A percentile compares a stretch with the other conserved stretches of the same genome.
These are phyloP conservation scores for Drosophila dunni DNA, from an alignment of 1,140 invertebrate genomes.

Conservation along the genomic window DNA sequence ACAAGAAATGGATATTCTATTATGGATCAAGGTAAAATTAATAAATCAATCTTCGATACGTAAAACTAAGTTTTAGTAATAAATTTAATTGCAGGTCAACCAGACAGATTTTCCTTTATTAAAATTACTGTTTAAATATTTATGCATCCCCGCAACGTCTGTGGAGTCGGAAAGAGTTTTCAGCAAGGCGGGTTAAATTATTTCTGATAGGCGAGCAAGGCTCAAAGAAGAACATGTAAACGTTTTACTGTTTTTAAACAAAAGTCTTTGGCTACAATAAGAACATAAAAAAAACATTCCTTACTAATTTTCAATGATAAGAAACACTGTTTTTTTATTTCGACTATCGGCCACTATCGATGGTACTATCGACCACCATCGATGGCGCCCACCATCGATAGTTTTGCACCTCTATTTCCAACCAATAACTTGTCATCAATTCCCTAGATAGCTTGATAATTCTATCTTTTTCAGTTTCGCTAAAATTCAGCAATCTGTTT, in stretches of 20 bases:
- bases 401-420: background rate
- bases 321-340: too few species aligned
- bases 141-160: slow-evolving; percentile 14
- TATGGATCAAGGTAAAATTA: slow-evolving; percentile 36
- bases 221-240: background rate
- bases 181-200: slow-evolving; percentile 18
- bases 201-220: slow-evolving; percentile 5
- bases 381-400: too few species aligned
- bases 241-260: too few species aligned
- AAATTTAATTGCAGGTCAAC: slow-evolving; percentile 28
- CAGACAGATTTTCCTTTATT: slow-evolving; percentile 28
- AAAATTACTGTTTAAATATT: slow-evolving; percentile 23
- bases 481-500: too few species aligned
- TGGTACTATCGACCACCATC: too few species aligned
- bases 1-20: slow-evolving; percentile 32
- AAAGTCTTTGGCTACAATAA: too few species aligned
- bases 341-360: too few species aligned
- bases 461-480: too few species aligned
- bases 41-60: slow-evolving; percentile 13
- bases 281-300: too few species aligned
- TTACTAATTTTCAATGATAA: too few species aligned
- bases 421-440: too few species aligned
- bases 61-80: slow-evolving; percentile 12
- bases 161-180: slow-evolving; percentile 14
- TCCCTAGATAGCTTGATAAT: too few species aligned